A percentile compares a stretch with the other conserved stretches of the same genome.
Conservation (phyloP, 2,888 invertebrate genomes). For the Acrocyrtus sp. region DNA sequence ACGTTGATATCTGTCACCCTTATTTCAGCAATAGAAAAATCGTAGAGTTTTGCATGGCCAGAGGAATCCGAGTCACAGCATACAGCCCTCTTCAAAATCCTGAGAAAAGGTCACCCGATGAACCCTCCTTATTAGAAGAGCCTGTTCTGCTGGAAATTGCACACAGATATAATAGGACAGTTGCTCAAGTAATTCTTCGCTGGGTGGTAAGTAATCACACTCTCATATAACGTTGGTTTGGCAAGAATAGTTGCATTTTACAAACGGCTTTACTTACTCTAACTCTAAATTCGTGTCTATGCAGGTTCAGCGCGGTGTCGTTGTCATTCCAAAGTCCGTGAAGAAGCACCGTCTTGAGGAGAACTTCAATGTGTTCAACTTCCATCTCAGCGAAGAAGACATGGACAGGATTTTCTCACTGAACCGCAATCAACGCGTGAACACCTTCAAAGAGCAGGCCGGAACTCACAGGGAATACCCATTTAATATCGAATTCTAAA, state of each 20-base stretch:
- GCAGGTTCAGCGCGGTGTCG: constrained; percentile 66
- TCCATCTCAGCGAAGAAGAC: constrained; percentile 65
- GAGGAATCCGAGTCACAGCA: constrained; percentile 76
- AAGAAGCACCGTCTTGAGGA: constrained; percentile 66
- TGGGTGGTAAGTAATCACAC: constrained; percentile 71
- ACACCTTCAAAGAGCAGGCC: constrained; percentile 18
- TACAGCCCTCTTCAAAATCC: constrained; percentile 75
- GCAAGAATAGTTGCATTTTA: no score
- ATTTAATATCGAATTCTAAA: constrained; percentile 67
- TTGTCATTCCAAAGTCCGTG: constrained; percentile 67
- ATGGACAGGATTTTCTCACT: constrained; percentile 65
- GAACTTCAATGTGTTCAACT: constrained; percentile 67
- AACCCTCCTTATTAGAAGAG: constrained; percentile 78
- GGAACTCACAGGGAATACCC: constrained; percentile 69
- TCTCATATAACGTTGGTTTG: no score
- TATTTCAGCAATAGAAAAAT: constrained; percentile 78
- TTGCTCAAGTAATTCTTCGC: constrained; percentile 78
- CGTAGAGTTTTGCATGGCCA: constrained; percentile 74
- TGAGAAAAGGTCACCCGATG: no score
- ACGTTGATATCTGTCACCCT: no score
- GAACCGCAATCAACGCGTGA: constrained; percentile 68
- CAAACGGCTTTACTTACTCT: no score
- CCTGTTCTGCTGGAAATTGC: constrained; percentile 73
- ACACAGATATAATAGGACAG: constrained; percentile 74
- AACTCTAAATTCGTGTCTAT: no score